These are phyloP conservation scores for Urocynchramus pylzowi DNA, from an alignment of 2,113 vertebrate genomes.

Conservation along the genomic window DNA sequence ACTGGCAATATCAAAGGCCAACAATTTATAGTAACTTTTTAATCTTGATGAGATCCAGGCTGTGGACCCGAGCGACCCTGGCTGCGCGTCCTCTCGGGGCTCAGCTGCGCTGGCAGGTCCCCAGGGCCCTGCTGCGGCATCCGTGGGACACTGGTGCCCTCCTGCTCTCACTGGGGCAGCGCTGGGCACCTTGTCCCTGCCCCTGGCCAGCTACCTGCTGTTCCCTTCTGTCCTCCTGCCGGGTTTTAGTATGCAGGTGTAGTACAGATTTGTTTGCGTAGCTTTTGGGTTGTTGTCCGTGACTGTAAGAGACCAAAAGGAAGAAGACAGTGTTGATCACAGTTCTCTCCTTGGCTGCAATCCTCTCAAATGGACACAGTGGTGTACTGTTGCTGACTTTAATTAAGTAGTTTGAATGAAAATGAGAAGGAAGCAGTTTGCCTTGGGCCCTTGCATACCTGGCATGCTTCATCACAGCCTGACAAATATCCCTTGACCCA, in stretches of 20 bases:
- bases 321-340: background rate
- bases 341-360: background rate
- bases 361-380: background rate
- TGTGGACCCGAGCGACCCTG: background rate
- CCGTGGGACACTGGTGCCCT: fast-evolving
- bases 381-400: background rate
- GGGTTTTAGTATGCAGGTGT: background rate
- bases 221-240: background rate
- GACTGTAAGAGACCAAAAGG: background rate
- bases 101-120: too few relatives aligned
- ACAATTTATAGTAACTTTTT: background rate
- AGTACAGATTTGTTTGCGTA: background rate
- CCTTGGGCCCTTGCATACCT: background rate
- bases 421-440: background rate
- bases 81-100: background rate
- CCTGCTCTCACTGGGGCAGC: background rate
- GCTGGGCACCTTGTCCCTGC: fast-evolving
- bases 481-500: background rate
- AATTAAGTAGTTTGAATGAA: background rate
- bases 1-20: background rate
- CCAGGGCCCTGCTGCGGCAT: background rate
- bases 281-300: background rate
- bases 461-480: background rate
- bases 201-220: fast-evolving
- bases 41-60: background rate